Conservation (phyloP, 1,140 invertebrate species). For the Camponotus pennsylvanicus region DNA sequence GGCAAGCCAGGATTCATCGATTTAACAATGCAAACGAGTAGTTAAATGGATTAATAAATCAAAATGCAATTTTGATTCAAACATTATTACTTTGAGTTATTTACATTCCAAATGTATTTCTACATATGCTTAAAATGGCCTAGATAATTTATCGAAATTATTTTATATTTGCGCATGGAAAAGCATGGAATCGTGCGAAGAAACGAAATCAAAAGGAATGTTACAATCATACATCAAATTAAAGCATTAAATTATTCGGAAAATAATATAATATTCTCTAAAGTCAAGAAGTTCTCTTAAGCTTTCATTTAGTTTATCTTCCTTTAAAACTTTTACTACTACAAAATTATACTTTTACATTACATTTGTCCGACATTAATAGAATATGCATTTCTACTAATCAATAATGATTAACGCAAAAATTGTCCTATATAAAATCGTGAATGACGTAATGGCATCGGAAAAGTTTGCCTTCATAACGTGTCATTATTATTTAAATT, state of each 20-base stretch:
- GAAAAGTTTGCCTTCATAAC: not conserved
- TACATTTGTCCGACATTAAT: not conserved
- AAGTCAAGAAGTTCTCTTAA: not conserved
- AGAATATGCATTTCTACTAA: not conserved
- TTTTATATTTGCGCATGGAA: not conserved
- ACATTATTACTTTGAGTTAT: constrained; percentile 34
- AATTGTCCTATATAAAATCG: not conserved
- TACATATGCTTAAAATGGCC: not conserved
- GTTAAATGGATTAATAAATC: constrained; percentile 57
- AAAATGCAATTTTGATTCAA: constrained; percentile 27
- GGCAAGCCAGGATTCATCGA: constrained; percentile 29
- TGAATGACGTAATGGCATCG: not conserved
- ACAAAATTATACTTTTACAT: not conserved
- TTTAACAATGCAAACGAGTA: constrained; percentile 38
- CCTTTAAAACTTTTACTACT: not conserved
- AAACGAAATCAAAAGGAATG: not conserved
- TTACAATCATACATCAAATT: not conserved
- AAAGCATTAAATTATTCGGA: not conserved
- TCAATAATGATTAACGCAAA: not conserved
- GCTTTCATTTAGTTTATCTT: not conserved
- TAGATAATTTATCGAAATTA: not conserved
- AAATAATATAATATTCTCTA: not conserved
- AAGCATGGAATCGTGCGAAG: not conserved
- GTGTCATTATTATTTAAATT: constrained; percentile 23
- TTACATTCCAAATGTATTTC: constrained; percentile 2